A percentile compares a stretch with the other conserved stretches of the same genome.
Conservation (phyloP, 1,140 invertebrate genomes). For the Batillaria attramentaria region DNA sequence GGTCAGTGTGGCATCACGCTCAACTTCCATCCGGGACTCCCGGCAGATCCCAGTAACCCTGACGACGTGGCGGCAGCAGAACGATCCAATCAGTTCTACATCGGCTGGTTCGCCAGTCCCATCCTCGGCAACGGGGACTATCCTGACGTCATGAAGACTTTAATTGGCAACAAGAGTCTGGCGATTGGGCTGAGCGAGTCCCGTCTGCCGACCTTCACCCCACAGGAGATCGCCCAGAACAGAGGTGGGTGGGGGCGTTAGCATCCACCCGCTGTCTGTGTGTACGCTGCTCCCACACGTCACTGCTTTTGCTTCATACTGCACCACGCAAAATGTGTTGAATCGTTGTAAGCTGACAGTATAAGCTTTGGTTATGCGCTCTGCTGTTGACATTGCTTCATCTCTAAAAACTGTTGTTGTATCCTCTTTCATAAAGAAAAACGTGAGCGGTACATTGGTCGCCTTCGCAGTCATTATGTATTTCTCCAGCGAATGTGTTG, state of each 20-base stretch:
- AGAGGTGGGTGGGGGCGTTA: constrained; percentile 55
- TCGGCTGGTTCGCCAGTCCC: constrained; percentile 68
- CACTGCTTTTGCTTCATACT: no score
- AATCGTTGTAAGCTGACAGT: no score
- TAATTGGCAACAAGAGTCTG: constrained; percentile 54
- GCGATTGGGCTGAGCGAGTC: constrained; percentile 46
- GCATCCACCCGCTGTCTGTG: no score
- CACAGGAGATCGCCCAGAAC: constrained; percentile 42
- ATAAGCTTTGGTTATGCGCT: no score
- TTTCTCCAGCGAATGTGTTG: no score
- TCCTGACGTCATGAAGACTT: constrained; percentile 63
- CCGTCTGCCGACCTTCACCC: constrained; percentile 52
- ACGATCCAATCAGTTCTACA: constrained; percentile 57
- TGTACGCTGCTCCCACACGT: no score
- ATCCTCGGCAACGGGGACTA: constrained; percentile 68
- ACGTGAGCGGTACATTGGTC: no score
- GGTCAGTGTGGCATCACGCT: constrained; percentile 52
- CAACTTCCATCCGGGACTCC: constrained; percentile 42
- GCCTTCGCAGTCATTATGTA: no score
- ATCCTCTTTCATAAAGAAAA: no score
- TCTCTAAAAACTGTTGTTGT: no score
- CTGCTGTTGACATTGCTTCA: no score
- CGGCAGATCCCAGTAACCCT: constrained; percentile 40
- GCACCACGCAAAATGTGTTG: no score
- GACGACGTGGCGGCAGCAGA: constrained; percentile 57